Conservation (phyloP, 2,113 vertebrate genomes). For the Poecile atricapillus region DNA sequence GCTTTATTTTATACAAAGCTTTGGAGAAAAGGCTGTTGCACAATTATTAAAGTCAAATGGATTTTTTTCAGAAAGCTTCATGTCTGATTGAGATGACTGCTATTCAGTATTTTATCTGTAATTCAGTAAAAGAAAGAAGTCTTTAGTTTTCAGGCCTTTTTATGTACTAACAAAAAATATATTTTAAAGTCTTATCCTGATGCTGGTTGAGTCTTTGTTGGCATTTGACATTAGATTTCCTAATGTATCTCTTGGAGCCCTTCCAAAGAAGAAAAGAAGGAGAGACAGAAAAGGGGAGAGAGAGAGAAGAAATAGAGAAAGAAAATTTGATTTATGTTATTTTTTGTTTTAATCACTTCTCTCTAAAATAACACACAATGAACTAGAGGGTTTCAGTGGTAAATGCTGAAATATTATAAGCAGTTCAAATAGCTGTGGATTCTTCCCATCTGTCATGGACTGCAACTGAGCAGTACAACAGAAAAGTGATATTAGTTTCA, state of each 20-base stretch:
- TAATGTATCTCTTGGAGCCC: slow-evolving; percentile 25
- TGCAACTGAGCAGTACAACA: slow-evolving; percentile 23
- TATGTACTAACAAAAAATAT: background rate
- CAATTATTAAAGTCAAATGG: background rate
- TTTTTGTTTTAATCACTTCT: slow-evolving; percentile 4
- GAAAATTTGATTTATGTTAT: background rate
- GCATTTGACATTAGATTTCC: background rate
- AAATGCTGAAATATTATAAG: slow-evolving; percentile 60
- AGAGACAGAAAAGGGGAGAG: background rate
- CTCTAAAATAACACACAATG: slow-evolving; percentile 3
- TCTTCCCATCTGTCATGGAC: slow-evolving; percentile 50
- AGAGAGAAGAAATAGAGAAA: background rate
- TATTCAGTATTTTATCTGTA: background rate
- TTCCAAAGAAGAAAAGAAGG: slow-evolving; percentile 32
- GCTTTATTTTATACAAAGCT: background rate
- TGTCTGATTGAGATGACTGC: background rate
- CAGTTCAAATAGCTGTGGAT: slow-evolving; percentile 31
- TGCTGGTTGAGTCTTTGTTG: background rate
- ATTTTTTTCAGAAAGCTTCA: background rate
- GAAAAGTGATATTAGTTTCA: slow-evolving; percentile 40
- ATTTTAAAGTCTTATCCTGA: background rate
- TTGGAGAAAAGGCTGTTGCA: background rate
- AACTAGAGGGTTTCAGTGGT: background rate
- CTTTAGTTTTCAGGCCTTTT: background rate
- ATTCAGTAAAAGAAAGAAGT: background rate